Conservation (phyloP, 1,140 invertebrate species). For the Zaprionus inermis region DNA sequence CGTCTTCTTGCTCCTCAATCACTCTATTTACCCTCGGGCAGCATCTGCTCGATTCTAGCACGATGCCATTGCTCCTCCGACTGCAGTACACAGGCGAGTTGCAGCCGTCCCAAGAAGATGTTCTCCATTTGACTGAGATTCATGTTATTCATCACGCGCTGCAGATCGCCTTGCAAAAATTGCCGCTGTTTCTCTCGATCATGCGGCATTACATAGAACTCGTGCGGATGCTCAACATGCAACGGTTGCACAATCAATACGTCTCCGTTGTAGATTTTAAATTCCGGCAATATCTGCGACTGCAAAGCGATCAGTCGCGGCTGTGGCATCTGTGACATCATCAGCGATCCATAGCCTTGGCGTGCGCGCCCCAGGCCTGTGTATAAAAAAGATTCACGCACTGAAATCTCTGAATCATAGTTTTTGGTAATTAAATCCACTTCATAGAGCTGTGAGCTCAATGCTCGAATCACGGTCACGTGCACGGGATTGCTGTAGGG, state of each 20-base stretch:
- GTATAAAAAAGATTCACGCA: slow-evolving; percentile 76
- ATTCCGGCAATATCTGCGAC: slow-evolving; percentile 23
- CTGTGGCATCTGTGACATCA: neutral
- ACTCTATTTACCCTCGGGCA: slow-evolving; percentile 43
- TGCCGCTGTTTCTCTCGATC: neutral
- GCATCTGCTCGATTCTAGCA: slow-evolving; percentile 53
- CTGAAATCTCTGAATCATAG: slow-evolving; percentile 44
- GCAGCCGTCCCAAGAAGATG: slow-evolving; percentile 54
- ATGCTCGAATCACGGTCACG: slow-evolving; percentile 4
- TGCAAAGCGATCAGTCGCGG: slow-evolving; percentile 10
- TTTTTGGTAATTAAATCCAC: slow-evolving; percentile 60
- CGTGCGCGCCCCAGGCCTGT: slow-evolving; percentile 56
- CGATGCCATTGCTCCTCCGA: slow-evolving; percentile 60
- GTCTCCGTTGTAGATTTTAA: slow-evolving; percentile 5
- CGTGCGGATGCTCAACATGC: slow-evolving; percentile 49
- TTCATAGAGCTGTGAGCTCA: slow-evolving; percentile 23
- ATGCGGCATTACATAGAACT: slow-evolving; percentile 61
- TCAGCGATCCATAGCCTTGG: neutral
- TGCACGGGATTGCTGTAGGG: slow-evolving; percentile 35
- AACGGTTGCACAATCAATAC: slow-evolving; percentile 55
- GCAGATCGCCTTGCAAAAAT: slow-evolving; percentile 2
- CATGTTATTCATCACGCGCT: slow-evolving; percentile 32
- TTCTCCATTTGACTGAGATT: slow-evolving; percentile 28
- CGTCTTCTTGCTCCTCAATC: neutral
- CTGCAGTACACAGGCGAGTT: slow-evolving; percentile 54